Base-by-base conservation (phyloP, 2,797 vertebrate genomes). In the Ptychobarbus kaznakovi region DNA sequence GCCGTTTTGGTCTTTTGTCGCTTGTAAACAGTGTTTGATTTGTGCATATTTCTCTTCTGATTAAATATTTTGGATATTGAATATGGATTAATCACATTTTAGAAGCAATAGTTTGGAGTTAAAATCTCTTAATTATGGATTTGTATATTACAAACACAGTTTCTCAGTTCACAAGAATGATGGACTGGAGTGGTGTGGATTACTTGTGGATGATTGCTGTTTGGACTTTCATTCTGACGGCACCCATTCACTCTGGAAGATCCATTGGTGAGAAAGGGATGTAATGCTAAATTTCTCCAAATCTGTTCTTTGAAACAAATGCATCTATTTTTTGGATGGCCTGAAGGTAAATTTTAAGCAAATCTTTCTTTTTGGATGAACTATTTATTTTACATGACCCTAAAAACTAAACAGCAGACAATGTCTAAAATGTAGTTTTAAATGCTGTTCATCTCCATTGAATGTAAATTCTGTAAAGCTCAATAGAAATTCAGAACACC, bases 391-490 rank as follows among this genome's bases (percentile, higher is more conserved):
- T 65, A 32, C 2, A 65, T 35, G 32, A 66, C 28, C 15, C 28
- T 18, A 65, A 51, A 51, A 51, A 6, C 49, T 15, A 49, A 18
- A 42, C 8, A 10, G 40, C 9, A 42, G 2, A 25, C 11, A 6
- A 13, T n/a, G 38, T 12, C 12, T 18, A 81, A 68, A 20, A 38
- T 38, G 28, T 49, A 5, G 6, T 25, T 12, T 20, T 68, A 51
- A 49, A n/a, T 40, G 20, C 35, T 22, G 63, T 38, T 7, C 22
- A 20, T 65, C 35, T 68, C 28, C 25, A 56, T 3, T 75, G 2
- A 69, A 35, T 78, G 49, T 46, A 58, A 69, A 78, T 44, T 70
- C 10, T 76, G 61, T 61, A 77, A 77, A 78, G 32, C 73, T 53
- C 38, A 56, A 56, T 49, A 42, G 35, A 69, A 79, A 80, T 51